phyloP scores from a whole-genome alignment of 2,888 invertebrate species.

The Diabrotica balteata region DNA sequence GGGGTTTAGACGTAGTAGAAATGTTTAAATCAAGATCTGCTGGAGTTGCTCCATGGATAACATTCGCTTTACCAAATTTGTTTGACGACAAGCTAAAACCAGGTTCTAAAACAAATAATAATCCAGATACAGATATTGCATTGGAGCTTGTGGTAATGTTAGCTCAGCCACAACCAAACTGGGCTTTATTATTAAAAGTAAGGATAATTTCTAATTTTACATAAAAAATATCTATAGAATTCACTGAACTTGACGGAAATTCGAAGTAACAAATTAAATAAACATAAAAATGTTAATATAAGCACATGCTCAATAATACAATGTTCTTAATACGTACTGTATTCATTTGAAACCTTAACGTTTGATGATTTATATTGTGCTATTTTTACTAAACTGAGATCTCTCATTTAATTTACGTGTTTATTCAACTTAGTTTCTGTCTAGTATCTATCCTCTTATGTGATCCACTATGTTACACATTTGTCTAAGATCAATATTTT shows the following conservation, averaged over 20 bases:
- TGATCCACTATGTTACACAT: too few relatives aligned
- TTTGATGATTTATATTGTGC: too few relatives aligned
- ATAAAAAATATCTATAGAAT: not conserved
- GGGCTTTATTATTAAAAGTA: slow-evolving; percentile 79
- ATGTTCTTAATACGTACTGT: too few relatives aligned
- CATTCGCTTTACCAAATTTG: slow-evolving; percentile 71
- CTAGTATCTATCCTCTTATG: too few relatives aligned
- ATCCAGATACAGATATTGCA: slow-evolving; percentile 68
- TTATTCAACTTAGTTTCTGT: too few relatives aligned
- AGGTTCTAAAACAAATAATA: slow-evolving; percentile 56
- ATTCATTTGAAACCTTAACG: too few relatives aligned
- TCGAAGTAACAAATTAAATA: too few relatives aligned
- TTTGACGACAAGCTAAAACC: slow-evolving; percentile 61
- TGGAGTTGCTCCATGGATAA: slow-evolving; percentile 73
- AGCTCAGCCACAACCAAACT: slow-evolving; percentile 80
- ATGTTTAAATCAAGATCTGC: slow-evolving; percentile 65
- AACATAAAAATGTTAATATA: too few relatives aligned
- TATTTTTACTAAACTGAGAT: too few relatives aligned
- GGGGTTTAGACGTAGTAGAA: slow-evolving; percentile 65
- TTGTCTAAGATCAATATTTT: too few relatives aligned
- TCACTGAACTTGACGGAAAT: not conserved
- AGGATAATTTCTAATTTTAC: not conserved
- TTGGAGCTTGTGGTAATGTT: slow-evolving; percentile 75
- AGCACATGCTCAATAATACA: too few relatives aligned
- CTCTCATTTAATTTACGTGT: too few relatives aligned